These are phyloP conservation scores for Pleuronectes platessa DNA, from an alignment of 2,113 vertebrate species.

Conservation along the genomic window DNA sequence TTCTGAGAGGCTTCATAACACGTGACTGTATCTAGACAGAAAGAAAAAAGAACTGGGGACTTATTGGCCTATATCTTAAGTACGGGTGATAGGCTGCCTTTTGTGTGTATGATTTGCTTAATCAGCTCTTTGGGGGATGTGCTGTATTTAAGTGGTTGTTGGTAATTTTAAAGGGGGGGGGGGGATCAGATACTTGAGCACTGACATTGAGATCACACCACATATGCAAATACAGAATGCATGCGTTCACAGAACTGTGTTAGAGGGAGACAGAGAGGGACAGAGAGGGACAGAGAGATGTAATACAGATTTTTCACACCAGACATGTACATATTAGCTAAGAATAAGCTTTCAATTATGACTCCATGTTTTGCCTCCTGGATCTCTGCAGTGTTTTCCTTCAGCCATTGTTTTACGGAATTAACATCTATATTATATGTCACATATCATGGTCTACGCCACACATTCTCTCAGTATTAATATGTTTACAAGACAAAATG, in stretches of 20 bases:
- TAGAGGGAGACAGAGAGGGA: neutral
- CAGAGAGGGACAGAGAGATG: conserved; percentile 18
- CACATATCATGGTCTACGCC: conserved; percentile 5
- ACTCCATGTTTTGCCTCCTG: conserved; percentile 39
- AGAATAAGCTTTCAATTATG: conserved; percentile 66
- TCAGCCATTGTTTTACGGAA: conserved; percentile 37
- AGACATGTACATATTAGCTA: conserved; percentile 57
- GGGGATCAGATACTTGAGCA: conserved; percentile 35
- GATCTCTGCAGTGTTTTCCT: conserved; percentile 30
- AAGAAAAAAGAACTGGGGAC: conserved; percentile 51
- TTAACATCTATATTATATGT: conserved; percentile 27
- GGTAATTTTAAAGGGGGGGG: conserved; percentile 50
- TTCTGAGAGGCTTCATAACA: conserved; percentile 69
- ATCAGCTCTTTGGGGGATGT: conserved; percentile 54
- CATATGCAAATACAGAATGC: conserved; percentile 42
- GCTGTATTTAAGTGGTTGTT: conserved; percentile 56
- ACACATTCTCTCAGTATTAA: conserved; percentile 17
- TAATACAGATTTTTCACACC: conserved; percentile 45
- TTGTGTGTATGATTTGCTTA: conserved; percentile 64
- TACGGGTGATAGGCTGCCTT: conserved; percentile 55
- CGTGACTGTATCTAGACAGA: conserved; percentile 51
- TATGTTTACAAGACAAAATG: conserved; percentile 1
- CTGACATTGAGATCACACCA: conserved; percentile 49
- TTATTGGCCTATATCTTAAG: conserved; percentile 73
- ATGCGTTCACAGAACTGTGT: conserved; percentile 40